Base-by-base conservation (phyloP, 2,888 invertebrate genomes). In the Zygothrica quintamaculata region DNA sequence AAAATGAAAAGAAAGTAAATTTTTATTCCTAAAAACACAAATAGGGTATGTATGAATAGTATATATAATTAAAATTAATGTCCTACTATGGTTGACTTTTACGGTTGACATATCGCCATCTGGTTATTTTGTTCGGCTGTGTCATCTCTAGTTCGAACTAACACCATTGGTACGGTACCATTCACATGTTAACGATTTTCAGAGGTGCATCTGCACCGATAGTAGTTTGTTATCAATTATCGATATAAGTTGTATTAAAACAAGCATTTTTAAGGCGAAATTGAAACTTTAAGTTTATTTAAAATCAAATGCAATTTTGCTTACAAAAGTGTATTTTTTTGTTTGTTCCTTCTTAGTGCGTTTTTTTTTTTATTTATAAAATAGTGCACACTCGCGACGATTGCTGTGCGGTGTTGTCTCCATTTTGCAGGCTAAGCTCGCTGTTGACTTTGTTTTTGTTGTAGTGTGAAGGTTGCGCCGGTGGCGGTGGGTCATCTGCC, bases 321-420 rank as follows among this genome's bases (percentile, higher is more conserved):
- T 61, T 79, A 69, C 57, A 84, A 78, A 80, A 84, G 61, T 73
- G 58, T 36, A n/a, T n/a, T n/a, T n/a, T n/a, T n/a, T 40, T 13
- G 40, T 29, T 29, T 29, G 9, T 11, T 5, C 31, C 47, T 34
- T 37, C 5, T 7, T 43, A 43, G 51, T 73, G 62, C 61, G 22
- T 12, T 12, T 65, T 66, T n/a, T n/a, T n/a, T n/a, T n/a, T n/a
- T n/a, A n/a, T n/a, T 82, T 90, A 90, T 81, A 90, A 89, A 82
- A 90, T 90, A 50, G 89, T 88, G 88, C 90, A 90, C 39, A 90
- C 88, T 68, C 89, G 89, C 36, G 90, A 90, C 51, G 89, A 87
- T 51, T 88, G 87, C 53, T 84, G 70, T 42, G 46, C 78, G 26
- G 65, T 66, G 25, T 69, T 70, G 22, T 65, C 65, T n/a, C 42